Evolutionary conservation across 2,113 vertebrate genomes (phyloP).

Genomic region (Edolisoma coerulescens): DNA sequence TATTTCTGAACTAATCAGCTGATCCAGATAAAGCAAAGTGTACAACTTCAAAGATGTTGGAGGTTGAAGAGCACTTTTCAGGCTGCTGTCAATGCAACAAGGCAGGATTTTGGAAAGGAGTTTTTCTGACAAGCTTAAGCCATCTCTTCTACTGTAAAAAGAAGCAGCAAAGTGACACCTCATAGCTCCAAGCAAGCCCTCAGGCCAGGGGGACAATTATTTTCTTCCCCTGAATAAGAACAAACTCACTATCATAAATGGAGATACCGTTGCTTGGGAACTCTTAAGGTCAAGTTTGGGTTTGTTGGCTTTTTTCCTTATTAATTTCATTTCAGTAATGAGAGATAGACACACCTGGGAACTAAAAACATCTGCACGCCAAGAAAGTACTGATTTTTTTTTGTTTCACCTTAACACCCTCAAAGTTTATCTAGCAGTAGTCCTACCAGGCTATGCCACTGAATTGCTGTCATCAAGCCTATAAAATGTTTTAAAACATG

Average conservation of each 20-base stretch:
- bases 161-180: not conserved
- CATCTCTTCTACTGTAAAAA: not conserved
- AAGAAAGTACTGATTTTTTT: not conserved
- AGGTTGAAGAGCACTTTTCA: not conserved
- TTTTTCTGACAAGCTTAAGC: not conserved
- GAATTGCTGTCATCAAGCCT: not conserved
- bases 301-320: not conserved
- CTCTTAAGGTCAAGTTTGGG: not conserved
- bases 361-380: not conserved
- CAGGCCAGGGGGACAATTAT: not conserved
- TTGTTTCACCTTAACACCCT: not conserved
- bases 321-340: not conserved
- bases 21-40: not conserved
- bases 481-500: not conserved
- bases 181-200: not conserved
- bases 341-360: not conserved
- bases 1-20: not conserved
- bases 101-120: not conserved
- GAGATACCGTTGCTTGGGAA: not conserved
- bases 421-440: not conserved
- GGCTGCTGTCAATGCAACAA: not conserved
- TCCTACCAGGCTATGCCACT: not conserved
- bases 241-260: not conserved
- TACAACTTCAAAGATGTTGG: not conserved
- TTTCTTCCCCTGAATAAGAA: not conserved